phyloP scores from a whole-genome alignment of 2,113 vertebrate species.

The Cettia cetti region DNA sequence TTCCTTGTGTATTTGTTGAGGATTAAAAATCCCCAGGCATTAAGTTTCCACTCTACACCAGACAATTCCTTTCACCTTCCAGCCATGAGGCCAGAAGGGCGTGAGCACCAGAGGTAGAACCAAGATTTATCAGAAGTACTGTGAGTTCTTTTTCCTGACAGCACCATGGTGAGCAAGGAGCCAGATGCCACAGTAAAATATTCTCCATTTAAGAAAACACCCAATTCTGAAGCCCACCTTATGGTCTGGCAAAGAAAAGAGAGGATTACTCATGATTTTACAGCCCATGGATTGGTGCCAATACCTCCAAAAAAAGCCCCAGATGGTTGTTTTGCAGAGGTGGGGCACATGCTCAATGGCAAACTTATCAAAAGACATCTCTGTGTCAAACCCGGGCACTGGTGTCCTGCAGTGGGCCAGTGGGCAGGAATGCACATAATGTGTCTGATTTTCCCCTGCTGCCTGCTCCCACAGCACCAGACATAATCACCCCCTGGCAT shows the following conservation, averaged over 20 bases:
- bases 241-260: neutral
- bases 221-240: neutral
- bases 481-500: neutral
- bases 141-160: neutral
- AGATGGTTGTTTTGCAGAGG: neutral
- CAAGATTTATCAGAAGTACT: neutral
- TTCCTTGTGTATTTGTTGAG: neutral
- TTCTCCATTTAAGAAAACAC: neutral
- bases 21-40: neutral
- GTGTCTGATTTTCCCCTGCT: neutral
- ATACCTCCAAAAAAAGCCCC: neutral
- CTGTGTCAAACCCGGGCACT: neutral
- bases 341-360: neutral
- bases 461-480: neutral
- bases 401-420: neutral
- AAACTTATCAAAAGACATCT: neutral
- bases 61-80: neutral
- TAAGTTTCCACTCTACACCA: neutral
- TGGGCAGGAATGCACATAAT: accelerated
- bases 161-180: neutral
- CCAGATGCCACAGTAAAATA: neutral
- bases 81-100: neutral
- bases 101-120: neutral
- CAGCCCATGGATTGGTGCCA: neutral
- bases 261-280: neutral